These are phyloP conservation scores for Acrobasis repandana DNA, from an alignment of 2,888 invertebrate genomes.

Conservation along the genomic window DNA sequence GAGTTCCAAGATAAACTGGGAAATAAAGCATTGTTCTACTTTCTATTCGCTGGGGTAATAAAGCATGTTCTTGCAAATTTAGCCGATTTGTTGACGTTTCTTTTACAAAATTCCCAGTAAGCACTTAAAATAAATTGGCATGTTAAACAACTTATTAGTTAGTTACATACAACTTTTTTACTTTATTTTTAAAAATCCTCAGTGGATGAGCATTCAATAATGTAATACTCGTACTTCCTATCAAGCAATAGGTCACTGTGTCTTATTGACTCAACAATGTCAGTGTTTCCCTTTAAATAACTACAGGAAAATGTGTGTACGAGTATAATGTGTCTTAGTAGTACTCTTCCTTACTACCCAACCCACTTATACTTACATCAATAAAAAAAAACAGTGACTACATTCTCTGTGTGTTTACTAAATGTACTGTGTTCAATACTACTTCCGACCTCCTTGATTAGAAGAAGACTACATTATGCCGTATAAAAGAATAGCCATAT, in stretches of 20 bases:
- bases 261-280: neutral
- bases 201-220: neutral
- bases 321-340: too few species aligned
- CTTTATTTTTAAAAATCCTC: neutral
- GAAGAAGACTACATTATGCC: too few species aligned
- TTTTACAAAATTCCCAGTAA: neutral
- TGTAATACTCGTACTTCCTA: neutral
- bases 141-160: too few species aligned
- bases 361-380: too few species aligned
- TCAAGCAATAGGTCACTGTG: neutral
- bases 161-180: neutral
- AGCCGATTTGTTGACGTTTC: too few species aligned
- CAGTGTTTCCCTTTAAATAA: neutral
- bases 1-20: neutral
- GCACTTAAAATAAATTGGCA: neutral
- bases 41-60: neutral
- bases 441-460: too few species aligned
- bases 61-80: neutral
- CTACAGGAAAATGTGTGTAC: neutral
- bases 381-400: too few species aligned
- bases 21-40: constrained; percentile 7
- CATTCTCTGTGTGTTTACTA: too few species aligned
- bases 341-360: too few species aligned
- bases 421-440: too few species aligned
- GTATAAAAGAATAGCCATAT: too few species aligned